Base-by-base conservation (phyloP, 1,140 invertebrate genomes). In the Brevipalpus yothersi region DNA sequence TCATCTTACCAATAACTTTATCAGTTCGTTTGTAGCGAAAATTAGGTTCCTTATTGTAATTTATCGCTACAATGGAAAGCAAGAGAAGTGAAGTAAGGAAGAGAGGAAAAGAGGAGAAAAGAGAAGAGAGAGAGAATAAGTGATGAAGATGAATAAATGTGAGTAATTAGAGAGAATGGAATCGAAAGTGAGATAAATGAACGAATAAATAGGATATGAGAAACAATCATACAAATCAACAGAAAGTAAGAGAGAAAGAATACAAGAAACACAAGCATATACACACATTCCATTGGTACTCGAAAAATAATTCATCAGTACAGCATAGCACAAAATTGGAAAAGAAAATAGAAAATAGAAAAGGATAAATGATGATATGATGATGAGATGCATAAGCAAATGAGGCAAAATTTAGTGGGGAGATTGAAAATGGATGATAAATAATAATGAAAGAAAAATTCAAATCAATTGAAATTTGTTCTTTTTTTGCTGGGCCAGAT, bases 1-100 rank as follows among this genome's bases (percentile, higher is more conserved):
- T 31, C 31, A 5, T 56, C 54, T 56, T 47, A 59, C 58, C 58
- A 21, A 59, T 47, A 10, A 59, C 58, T 53, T 43, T 51, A 41
- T 59, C 58, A 19, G 47, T 49, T 59, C 58, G 12, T 59, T 59
- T 59, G 19, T 51, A 39, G 21, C 58, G 31, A n/a, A n/a, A 51
- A 51, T 56, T 59, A 17, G 58, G 12, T 39, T 49, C 45, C 58
- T 13, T 19, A 41, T 23, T 15, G 45, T 31, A 39, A 31, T 59
- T 59, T 15, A 41, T 56, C 11, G 31, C 41, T 59, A 13, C 21
- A 53, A 23, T 17, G 23, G 11, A 40, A 39, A 31, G 41, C 56
- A 39, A 57, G 15, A 15, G 47, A 3, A 15, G 19, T 7, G 43
- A 11, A 49, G 47, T n/a, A 19, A 49, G 47, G 47, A 49, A n/a